Base-by-base conservation (phyloP, 2,797 vertebrate species). In the Carapus acus region DNA sequence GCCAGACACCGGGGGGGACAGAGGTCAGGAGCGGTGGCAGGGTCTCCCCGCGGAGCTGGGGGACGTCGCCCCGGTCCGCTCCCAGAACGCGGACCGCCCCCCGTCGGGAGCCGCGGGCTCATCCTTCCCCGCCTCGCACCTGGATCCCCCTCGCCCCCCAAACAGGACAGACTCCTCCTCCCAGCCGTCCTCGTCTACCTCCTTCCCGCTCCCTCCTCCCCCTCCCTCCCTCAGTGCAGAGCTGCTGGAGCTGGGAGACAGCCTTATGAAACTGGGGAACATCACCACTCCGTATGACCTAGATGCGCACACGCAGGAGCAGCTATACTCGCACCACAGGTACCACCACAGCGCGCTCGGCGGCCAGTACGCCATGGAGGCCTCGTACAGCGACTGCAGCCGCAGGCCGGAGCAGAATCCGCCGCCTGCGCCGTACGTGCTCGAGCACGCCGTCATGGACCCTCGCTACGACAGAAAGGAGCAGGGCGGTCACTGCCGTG, bases 221-320 rank as follows among this genome's bases (percentile, higher is more conserved):
- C 89, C 91, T 1, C 90, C 92, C 6, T 78, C 93, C 52, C 96
- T 96, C 83, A 96, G 92, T 79, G 93, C 93, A 1, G 94, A 97
- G 85, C 89, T 99, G 48, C 85, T 97, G 74, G 93, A 96, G 89
- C 88, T 97, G 50, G 92, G 93, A 51, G 93, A 94, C 72, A 94
- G 91, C 71, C 90, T 98, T 72, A 91, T 93, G 85, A 91, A 92
- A 81, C 79, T 96, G 42, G 91, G 93, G 62, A 83, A 86, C 61
- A 90, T 88, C 34, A 85, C 82, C 39, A 76, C 82, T 61, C 77
- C 83, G 15, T 85, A 87, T 56, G 81, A 90, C 59, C 75, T 80
- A 22, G 79, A 81, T 64, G 51, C 67, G 29, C 74, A 61, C 60
- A 62, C 58, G 0, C 74, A 71, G 49, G 71, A 74, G 61, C 71